A percentile compares a stretch with the other conserved stretches of the same genome.
Evolutionary conservation across 2,888 invertebrate species (phyloP).

Genomic region (Pseudeuparius sepicola): DNA sequence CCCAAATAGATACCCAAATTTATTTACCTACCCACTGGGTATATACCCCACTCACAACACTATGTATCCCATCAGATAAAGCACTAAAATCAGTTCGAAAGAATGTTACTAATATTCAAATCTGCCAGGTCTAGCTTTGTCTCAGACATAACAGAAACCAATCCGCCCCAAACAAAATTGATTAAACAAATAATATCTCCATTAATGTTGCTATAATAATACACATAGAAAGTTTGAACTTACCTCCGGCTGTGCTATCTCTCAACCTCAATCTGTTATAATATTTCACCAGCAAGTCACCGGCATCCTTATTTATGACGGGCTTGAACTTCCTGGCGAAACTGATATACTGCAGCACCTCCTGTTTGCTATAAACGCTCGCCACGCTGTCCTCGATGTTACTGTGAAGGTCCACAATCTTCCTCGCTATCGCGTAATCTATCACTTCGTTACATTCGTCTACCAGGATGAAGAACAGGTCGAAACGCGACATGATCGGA

Average conservation of each 20-base stretch:
- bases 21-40: too few species aligned
- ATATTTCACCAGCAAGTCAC: slow-evolving; percentile 67
- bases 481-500: slow-evolving; percentile 98
- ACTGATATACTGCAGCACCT: slow-evolving; percentile 89
- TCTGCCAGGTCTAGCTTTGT: too few species aligned
- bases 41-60: too few species aligned
- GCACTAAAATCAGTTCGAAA: too few species aligned
- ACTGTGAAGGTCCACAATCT: slow-evolving; percentile 90
- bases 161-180: too few species aligned
- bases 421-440: slow-evolving; percentile 93
- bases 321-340: slow-evolving; percentile 96
- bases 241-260: slow-evolving; percentile 41
- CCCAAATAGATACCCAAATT: too few species aligned
- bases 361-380: slow-evolving; percentile 75
- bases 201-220: too few species aligned
- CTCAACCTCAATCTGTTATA: slow-evolving; percentile 80
- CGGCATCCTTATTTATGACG: slow-evolving; percentile 69
- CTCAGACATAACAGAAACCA: too few species aligned
- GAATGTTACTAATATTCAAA: too few species aligned
- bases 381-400: slow-evolving; percentile 72
- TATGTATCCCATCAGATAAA: too few species aligned
- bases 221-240: too few species aligned
- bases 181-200: too few species aligned
- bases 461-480: slow-evolving; percentile 94
- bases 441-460: slow-evolving; percentile 94